Base-by-base conservation (phyloP, 2,888 invertebrate genomes). In the Habrosyne pyritoides region DNA sequence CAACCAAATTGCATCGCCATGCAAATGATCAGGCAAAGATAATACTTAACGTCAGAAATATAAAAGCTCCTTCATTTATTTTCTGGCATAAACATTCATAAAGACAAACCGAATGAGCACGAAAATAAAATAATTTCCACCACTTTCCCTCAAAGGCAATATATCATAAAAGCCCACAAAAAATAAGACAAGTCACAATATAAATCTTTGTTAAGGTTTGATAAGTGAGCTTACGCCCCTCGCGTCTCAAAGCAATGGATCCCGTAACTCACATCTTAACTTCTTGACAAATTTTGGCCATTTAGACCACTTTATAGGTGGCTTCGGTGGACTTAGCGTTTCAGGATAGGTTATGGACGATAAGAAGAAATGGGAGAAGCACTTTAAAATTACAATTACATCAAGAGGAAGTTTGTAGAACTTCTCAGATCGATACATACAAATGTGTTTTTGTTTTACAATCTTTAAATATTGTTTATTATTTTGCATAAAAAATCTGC, bases 151-250 rank as follows among this genome's bases (percentile, higher is more conserved):
- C 8, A 42, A 42, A 42, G 18, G 42, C 14, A 42, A 42, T 42
- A 8, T 42, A 18, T 42, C 42, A 42, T 42, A 42, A 42, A 42
- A 42, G 42, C 42, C 42, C 42, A 42, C 42, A 73, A 75, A 75
- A 73, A 72, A 75, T 71, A 75, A 71, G 73, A 66, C 73, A 73
- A 64, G 75, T 64, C 71, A 69, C 63, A 60, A 57, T 57, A 84
- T 83, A 83, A 82, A 81, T 84, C 84, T 78, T 77, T 73, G 81
- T 83, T 82, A 83, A 77, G 69, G 73, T 71, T 75, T 81, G 82
- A 84, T 83, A 84, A 82, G 83, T 77, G 77, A 69, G 75, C 67
- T 70, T 67, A 75, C 76, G 73, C 72, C 73, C 71, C 68, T 62
- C 58, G 55, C 59, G 71, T 71, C 66, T 67, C 71, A 60, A 67